Conservation (phyloP, 2,888 invertebrate species). For the Eupithecia centaureata region DNA sequence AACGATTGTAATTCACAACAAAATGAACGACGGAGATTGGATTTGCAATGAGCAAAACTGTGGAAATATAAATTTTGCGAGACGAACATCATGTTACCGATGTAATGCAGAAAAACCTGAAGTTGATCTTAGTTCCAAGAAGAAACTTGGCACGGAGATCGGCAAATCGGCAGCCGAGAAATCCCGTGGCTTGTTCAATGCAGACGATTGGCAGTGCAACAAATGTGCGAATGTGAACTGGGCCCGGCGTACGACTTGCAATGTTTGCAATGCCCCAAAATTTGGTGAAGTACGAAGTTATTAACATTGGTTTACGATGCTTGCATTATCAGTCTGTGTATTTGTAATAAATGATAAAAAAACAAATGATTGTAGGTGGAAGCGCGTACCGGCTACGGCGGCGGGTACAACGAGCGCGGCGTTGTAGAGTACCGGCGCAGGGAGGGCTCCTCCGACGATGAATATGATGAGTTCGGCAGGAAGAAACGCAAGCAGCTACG, state of each 20-base stretch:
- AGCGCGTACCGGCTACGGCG: constrained; percentile 91
- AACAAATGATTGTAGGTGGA: constrained; percentile 78
- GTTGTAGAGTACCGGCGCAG: constrained; percentile 97
- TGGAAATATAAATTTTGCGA: constrained; percentile 97
- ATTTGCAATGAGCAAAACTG: constrained; percentile 88
- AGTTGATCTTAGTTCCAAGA: constrained; percentile 80
- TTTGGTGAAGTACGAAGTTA: constrained; percentile 92
- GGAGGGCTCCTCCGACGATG: constrained; percentile 94
- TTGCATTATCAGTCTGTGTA: constrained; percentile 3
- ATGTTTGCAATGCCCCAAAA: constrained; percentile 99
- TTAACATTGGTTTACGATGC: background rate
- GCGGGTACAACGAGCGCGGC: constrained; percentile 97
- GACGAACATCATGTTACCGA: constrained; percentile 94
- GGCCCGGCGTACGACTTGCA: constrained; percentile 98
- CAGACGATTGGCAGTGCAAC: constrained; percentile 99
- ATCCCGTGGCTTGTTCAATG: constrained; percentile 96
- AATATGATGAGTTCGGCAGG: constrained; percentile 96
- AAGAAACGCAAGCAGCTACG: constrained; percentile 77
- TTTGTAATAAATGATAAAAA: constrained; percentile 1
- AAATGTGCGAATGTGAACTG: constrained; percentile 99
- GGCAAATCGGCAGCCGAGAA: constrained; percentile 99
- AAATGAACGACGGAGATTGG: constrained; percentile 86
- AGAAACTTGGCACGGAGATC: constrained; percentile 97
- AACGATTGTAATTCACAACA: constrained; percentile 54
- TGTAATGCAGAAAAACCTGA: constrained; percentile 90